Evolutionary conservation across 2,797 vertebrate genomes (phyloP).

Genomic region (Neomorphus geoffroyi): DNA sequence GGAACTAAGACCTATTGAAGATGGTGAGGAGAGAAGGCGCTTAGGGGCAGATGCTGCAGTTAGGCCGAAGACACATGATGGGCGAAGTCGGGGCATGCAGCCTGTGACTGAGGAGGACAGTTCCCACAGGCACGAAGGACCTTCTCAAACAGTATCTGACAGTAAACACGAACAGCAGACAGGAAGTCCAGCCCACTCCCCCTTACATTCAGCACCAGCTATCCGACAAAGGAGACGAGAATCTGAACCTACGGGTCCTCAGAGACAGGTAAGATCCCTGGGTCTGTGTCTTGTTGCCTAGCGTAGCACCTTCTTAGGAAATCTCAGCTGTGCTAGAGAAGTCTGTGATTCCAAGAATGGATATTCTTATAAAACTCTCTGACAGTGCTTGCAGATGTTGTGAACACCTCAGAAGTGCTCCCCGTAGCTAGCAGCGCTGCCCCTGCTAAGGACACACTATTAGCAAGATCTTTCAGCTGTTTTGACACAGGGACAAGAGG

Average conservation of each 20-base stretch:
- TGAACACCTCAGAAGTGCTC: neutral
- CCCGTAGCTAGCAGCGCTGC: neutral
- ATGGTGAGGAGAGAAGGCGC: slow-evolving; percentile 87
- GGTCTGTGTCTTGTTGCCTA: slow-evolving; percentile 25
- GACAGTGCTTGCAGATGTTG: neutral
- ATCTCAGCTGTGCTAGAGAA: neutral
- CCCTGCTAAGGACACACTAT: neutral
- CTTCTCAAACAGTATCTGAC: slow-evolving; percentile 73
- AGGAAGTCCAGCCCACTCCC: slow-evolving; percentile 86
- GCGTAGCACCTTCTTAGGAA: neutral
- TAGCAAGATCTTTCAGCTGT: neutral
- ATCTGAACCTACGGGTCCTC: slow-evolving; percentile 90
- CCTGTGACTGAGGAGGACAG: slow-evolving; percentile 88
- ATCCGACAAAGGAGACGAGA: slow-evolving; percentile 88
- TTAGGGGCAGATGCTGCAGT: slow-evolving; percentile 78
- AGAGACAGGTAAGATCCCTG: slow-evolving; percentile 91
- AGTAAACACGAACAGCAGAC: slow-evolving; percentile 74
- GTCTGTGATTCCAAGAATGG: neutral
- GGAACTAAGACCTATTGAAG: slow-evolving; percentile 93
- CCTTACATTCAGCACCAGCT: slow-evolving; percentile 89
- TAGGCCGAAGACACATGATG: slow-evolving; percentile 84
- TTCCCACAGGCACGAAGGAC: slow-evolving; percentile 74
- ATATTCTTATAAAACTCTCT: neutral
- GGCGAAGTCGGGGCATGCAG: slow-evolving; percentile 85
- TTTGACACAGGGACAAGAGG: neutral